phyloP scores from a whole-genome alignment of 2,113 vertebrate genomes.

The Guaruba guarouba region DNA sequence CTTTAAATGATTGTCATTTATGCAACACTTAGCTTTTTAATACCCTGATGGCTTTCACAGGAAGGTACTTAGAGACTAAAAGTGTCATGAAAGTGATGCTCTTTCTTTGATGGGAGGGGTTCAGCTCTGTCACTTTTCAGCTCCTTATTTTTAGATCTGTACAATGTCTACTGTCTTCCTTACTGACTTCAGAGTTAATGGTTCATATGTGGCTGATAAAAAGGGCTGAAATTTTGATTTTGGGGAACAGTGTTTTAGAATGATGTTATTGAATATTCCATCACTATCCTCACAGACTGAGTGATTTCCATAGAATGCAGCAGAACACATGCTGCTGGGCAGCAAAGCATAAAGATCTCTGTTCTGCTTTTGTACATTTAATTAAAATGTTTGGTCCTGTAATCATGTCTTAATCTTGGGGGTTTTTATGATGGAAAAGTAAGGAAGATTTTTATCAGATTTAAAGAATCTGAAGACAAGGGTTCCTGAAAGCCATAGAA shows the following conservation, averaged over 20 bases:
- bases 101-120: conserved; percentile 58
- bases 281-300: not conserved
- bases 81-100: conserved; percentile 64
- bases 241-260: not conserved
- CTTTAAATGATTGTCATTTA: conserved; percentile 68
- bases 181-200: conserved; percentile 62
- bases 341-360: not conserved
- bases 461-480: not conserved
- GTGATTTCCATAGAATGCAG: not conserved
- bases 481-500: not conserved
- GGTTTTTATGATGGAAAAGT: not conserved
- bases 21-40: conserved; percentile 65
- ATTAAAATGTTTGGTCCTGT: not conserved
- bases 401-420: not conserved
- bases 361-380: not conserved
- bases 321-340: not conserved
- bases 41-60: conserved; percentile 62
- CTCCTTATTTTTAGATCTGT: conserved; percentile 66
- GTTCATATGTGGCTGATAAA: conserved; percentile 51
- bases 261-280: conserved; percentile 23
- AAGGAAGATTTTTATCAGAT: not conserved
- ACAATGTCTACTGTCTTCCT: conserved; percentile 47
- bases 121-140: conserved; percentile 64
- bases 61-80: conserved; percentile 62
- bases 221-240: conserved; percentile 49